Evolutionary conservation across 1,140 invertebrate genomes (phyloP).

Genomic region (Tetragnatha versicolor): DNA sequence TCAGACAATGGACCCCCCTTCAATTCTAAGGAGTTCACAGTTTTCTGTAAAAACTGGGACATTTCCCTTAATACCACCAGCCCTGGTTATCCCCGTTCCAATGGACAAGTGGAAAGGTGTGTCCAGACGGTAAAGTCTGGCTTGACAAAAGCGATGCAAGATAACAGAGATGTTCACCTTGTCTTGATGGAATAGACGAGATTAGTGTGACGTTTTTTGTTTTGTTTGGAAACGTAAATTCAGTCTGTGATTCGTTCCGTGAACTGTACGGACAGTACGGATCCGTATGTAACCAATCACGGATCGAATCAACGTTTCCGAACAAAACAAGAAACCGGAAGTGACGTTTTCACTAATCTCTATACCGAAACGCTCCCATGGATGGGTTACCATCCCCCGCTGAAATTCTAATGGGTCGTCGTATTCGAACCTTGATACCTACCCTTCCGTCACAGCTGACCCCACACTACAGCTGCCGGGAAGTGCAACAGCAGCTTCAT

Average conservation of each 20-base stretch:
- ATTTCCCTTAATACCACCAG: background rate
- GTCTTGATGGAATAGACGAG: background rate
- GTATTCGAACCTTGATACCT: background rate
- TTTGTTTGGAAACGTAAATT: too few species aligned
- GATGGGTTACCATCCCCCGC: background rate
- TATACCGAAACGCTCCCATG: background rate
- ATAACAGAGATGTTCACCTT: background rate
- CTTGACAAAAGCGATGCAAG: background rate
- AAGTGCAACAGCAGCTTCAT: background rate
- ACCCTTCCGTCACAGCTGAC: background rate
- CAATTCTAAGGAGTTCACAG: background rate
- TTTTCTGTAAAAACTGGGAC: conserved; percentile 10
- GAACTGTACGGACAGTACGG: too few species aligned
- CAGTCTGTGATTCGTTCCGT: too few species aligned
- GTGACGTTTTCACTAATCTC: too few species aligned
- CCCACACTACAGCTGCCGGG: background rate
- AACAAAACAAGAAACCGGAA: too few species aligned
- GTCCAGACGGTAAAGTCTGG: conserved; percentile 4
- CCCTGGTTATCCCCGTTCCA: conserved; percentile 4
- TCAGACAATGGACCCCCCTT: conserved; percentile 57
- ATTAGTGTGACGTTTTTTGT: too few species aligned
- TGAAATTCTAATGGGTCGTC: conserved; percentile 3
- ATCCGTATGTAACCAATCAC: too few species aligned
- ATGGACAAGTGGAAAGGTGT: conserved; percentile 16
- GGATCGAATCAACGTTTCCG: too few species aligned